Evolutionary conservation across 2,888 invertebrate genomes (phyloP).

Genomic region (Campopleginae sp.): DNA sequence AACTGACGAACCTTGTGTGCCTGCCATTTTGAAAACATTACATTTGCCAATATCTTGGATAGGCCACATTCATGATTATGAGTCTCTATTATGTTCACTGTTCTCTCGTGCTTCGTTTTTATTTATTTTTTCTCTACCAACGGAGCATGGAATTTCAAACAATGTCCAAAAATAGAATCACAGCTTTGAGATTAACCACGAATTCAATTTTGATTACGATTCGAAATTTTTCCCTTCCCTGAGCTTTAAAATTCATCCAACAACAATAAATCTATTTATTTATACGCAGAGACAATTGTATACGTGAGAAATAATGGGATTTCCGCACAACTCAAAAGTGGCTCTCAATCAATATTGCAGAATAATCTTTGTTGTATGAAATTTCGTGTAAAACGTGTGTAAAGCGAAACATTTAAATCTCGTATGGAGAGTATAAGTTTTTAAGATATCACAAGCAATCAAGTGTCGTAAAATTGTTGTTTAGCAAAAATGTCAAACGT

Average conservation of each 20-base stretch:
- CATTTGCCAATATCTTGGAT: conserved; percentile 17
- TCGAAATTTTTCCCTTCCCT: background rate
- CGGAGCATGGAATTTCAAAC: background rate
- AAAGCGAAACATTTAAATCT: conserved; percentile 16
- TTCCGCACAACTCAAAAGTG: conserved; percentile 11
- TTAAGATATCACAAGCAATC: conserved; percentile 32
- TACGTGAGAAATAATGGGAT: conserved; percentile 1
- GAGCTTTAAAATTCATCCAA: background rate
- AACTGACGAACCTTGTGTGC: conserved; percentile 30
- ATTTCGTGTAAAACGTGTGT: background rate
- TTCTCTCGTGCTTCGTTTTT: background rate
- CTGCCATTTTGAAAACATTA: conserved; percentile 28
- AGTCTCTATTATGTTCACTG: background rate
- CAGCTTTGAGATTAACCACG: background rate
- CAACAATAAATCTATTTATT: background rate
- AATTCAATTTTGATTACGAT: background rate
- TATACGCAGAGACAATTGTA: background rate
- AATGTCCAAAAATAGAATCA: background rate
- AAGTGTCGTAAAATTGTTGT: conserved; percentile 10
- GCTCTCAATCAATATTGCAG: conserved; percentile 3
- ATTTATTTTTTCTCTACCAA: background rate
- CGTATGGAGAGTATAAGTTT: conserved; percentile 34
- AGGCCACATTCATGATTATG: conserved; percentile 4
- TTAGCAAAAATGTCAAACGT: conserved; percentile 20
- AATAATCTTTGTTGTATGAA: conserved; percentile 18